phyloP scores from a whole-genome alignment of 2,797 vertebrate genomes.

The Leptodactylus fallax region DNA sequence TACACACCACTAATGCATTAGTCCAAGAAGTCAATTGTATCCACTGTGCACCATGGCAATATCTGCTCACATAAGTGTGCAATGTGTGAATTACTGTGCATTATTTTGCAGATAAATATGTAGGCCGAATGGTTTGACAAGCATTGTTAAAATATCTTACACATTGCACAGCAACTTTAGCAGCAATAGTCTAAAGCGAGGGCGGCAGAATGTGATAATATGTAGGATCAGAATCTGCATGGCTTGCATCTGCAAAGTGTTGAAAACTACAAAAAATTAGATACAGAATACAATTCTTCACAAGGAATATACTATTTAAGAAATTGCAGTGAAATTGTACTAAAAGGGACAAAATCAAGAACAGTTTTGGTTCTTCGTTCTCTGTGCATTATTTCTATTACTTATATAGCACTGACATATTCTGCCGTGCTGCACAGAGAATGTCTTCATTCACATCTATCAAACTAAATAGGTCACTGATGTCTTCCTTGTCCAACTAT shows the following conservation, averaged over 20 bases:
- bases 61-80: neutral
- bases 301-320: neutral
- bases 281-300: neutral
- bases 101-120: neutral
- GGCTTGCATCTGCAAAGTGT: neutral
- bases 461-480: too few relatives aligned
- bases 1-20: neutral
- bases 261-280: neutral
- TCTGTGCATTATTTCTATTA: neutral
- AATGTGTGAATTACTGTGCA: too few relatives aligned
- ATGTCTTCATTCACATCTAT: too few relatives aligned
- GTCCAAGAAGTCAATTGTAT: neutral
- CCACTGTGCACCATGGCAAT: neutral
- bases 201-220: slow-evolving; percentile 7
- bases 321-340: neutral
- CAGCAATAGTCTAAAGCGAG: neutral
- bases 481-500: too few relatives aligned
- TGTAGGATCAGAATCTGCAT: slow-evolving; percentile 20
- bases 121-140: neutral
- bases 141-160: neutral
- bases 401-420: too few relatives aligned
- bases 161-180: neutral
- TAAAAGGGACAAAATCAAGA: neutral
- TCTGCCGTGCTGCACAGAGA: too few relatives aligned
- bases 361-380: neutral